Percentiles rank a stretch among this genome's conserved stretches.
These are phyloP conservation scores for Intellagama lesueurii DNA, from an alignment of 2,797 vertebrate species.

Conservation along the genomic window DNA sequence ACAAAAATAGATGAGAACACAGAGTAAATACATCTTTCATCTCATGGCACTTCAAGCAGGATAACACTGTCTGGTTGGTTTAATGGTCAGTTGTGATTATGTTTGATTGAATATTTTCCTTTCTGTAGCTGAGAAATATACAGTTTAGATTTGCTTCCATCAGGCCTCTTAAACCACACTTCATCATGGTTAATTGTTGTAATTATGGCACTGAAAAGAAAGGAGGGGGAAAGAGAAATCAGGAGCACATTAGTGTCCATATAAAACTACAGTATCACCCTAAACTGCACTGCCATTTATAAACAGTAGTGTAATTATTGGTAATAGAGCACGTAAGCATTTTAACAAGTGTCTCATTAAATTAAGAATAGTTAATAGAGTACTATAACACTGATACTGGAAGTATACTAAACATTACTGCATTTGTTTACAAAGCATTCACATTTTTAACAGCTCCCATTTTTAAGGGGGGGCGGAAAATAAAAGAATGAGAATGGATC, in stretches of 20 bases:
- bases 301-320: constrained; percentile 44
- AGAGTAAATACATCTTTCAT: constrained; percentile 74
- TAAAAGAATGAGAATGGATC: too few relatives aligned
- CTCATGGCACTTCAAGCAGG: constrained; percentile 78
- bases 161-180: constrained; percentile 97
- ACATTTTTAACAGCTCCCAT: constrained; percentile 8
- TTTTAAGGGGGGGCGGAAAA: neutral
- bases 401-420: constrained; percentile 19
- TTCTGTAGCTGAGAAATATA: constrained; percentile 99
- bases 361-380: constrained; percentile 31
- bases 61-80: constrained; percentile 74
- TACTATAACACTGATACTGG: constrained; percentile 9
- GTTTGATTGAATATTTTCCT: constrained; percentile 99
- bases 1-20: constrained; percentile 66
- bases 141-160: constrained; percentile 98
- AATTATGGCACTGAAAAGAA: constrained; percentile 90
- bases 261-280: constrained; percentile 47
- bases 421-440: constrained; percentile 24
- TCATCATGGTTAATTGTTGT: constrained; percentile 98
- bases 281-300: constrained; percentile 52
- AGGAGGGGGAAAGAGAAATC: constrained; percentile 48
- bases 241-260: constrained; percentile 33
- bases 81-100: constrained; percentile 81
- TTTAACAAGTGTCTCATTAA: constrained; percentile 36
- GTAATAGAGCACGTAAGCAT: constrained; percentile 32